Conservation (phyloP, 1,140 invertebrate genomes). For the Cherax quadricarinatus region DNA sequence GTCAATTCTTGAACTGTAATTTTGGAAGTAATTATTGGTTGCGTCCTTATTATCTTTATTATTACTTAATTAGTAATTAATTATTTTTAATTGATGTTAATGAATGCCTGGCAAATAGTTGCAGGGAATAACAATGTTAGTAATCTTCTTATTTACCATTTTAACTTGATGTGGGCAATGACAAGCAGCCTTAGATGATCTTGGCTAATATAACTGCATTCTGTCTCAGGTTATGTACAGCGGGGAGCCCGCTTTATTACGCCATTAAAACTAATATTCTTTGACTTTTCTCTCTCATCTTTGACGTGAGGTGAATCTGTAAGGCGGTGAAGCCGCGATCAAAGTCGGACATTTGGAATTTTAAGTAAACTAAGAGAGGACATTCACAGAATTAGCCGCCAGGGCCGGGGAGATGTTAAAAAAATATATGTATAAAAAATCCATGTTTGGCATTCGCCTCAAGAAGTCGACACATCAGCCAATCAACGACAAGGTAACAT, state of each 20-base stretch:
- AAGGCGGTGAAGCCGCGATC: background rate
- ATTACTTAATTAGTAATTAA: background rate
- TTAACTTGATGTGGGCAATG: background rate
- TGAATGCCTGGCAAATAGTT: too few relatives aligned
- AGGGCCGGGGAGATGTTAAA: background rate
- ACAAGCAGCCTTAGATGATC: background rate
- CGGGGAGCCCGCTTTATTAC: background rate
- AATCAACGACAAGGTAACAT: background rate
- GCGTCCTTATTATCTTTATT: background rate
- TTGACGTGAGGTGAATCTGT: background rate
- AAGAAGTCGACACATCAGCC: background rate
- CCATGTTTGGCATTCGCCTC: background rate
- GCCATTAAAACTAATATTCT: conserved; percentile 13
- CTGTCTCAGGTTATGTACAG: background rate
- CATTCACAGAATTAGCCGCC: background rate
- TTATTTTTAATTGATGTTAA: too few relatives aligned
- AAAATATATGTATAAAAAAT: background rate
- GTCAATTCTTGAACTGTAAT: background rate
- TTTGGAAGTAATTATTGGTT: background rate
- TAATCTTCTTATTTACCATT: too few relatives aligned
- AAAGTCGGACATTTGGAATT: background rate
- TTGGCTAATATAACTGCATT: background rate
- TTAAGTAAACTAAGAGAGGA: background rate
- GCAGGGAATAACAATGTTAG: too few relatives aligned
- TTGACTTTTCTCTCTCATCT: background rate